These are phyloP conservation scores for Drosophila teissieri DNA, from an alignment of 1,140 invertebrate genomes.

Conservation along the genomic window DNA sequence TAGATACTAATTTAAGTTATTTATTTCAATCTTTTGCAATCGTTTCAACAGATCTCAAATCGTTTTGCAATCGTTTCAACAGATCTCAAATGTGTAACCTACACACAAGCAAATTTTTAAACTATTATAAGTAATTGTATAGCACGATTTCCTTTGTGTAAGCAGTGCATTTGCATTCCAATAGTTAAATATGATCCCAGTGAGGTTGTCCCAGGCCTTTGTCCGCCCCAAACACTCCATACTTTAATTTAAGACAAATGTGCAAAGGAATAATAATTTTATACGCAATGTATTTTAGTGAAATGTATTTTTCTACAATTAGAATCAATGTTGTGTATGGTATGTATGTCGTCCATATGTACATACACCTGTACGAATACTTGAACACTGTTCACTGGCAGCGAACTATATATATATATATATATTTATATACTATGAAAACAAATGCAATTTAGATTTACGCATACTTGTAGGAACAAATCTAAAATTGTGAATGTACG, in stretches of 20 bases:
- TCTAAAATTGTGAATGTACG: constrained; percentile 39
- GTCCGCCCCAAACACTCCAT: constrained; percentile 39
- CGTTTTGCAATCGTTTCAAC: no score
- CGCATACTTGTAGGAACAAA: constrained; percentile 16
- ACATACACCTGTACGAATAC: constrained; percentile 37
- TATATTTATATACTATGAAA: constrained; percentile 48
- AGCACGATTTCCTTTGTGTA: no score
- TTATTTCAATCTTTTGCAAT: no score
- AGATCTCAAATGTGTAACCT: not conserved
- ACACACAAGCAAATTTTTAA: not conserved
- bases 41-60: not conserved
- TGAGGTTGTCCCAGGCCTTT: constrained; percentile 43
- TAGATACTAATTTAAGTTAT: no score
- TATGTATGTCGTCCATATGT: constrained; percentile 39
- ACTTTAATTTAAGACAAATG: constrained; percentile 60
- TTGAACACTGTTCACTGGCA: constrained; percentile 29
- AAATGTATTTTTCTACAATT: constrained; percentile 81
- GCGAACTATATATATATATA: constrained; percentile 42
- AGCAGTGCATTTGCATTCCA: no score
- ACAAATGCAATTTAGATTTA: constrained; percentile 46
- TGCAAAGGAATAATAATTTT: constrained; percentile 74
- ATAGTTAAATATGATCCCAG: constrained; percentile 4
- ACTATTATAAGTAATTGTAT: no score
- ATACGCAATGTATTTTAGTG: constrained; percentile 76
- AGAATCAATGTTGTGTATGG: constrained; percentile 42